These are phyloP conservation scores for Sinosuthora webbiana DNA, from an alignment of 2,113 vertebrate genomes.

Conservation along the genomic window DNA sequence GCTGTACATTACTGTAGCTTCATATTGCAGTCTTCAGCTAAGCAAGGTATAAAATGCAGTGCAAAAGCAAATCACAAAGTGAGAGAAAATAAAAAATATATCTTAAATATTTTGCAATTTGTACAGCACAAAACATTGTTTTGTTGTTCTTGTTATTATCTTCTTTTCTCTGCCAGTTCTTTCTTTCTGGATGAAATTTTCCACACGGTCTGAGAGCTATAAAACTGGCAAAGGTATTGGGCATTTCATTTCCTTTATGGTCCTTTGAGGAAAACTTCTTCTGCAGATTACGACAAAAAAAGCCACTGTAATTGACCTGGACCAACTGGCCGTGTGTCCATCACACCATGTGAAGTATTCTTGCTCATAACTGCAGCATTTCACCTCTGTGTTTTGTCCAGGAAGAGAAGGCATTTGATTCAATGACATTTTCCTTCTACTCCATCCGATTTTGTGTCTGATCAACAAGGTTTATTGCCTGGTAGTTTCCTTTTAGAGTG, in stretches of 20 bases:
- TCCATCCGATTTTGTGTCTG: neutral
- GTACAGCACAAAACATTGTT: neutral
- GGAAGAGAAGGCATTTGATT: neutral
- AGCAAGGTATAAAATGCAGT: neutral
- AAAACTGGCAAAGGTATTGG: neutral
- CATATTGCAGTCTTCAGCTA: conserved; percentile 1
- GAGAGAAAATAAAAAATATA: neutral
- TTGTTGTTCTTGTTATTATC: neutral
- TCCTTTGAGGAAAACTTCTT: neutral
- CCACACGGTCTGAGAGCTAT: neutral
- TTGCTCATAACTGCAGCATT: neutral
- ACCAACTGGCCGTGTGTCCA: neutral
- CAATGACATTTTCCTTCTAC: neutral
- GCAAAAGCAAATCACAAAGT: neutral
- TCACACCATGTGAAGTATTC: neutral
- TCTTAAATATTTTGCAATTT: neutral
- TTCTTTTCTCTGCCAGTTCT: neutral
- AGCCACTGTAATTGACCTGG: neutral
- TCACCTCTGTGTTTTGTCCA: neutral
- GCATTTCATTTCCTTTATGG: conserved; percentile 8
- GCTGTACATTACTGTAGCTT: neutral
- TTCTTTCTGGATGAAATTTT: conserved; percentile 23
- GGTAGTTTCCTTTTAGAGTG: neutral
- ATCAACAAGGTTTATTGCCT: neutral
- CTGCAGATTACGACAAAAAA: neutral